These are phyloP conservation scores for Pocillopora verrucosa DNA, from an alignment of 64 coral and sea anemone species.

Conservation along the genomic window DNA sequence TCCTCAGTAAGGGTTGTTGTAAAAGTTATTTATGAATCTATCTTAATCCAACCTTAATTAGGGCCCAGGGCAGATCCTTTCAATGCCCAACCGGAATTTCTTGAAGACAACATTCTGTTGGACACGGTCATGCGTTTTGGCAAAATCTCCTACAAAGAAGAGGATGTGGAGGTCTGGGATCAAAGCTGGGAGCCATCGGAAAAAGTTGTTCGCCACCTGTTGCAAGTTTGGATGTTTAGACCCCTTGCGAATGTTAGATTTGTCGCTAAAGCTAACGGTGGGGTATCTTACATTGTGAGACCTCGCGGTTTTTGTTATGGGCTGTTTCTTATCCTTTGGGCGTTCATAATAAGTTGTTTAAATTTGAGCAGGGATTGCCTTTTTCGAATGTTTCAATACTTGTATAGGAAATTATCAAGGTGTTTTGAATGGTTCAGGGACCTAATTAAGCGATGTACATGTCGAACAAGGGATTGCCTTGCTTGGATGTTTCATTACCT, in stretches of 20 bases:
- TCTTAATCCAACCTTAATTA: no score
- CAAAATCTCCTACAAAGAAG: background rate
- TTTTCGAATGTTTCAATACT: background rate
- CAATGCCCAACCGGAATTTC: background rate
- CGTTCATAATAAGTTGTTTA: no score
- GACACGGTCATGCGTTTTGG: background rate
- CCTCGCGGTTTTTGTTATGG: no score
- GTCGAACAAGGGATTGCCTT: no score
- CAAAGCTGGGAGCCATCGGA: background rate
- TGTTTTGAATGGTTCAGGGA: background rate
- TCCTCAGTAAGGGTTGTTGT: no score
- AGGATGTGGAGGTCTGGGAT: background rate
- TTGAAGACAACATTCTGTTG: background rate
- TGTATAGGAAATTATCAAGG: background rate
- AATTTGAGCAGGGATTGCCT: no score
- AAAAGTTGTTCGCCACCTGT: background rate
- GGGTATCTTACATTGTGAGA: no score
- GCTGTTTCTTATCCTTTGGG: no score
- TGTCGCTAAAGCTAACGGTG: background rate
- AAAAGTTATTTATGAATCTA: no score
- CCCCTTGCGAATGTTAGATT: background rate
- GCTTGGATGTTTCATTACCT: background rate
- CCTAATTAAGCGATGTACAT: no score
- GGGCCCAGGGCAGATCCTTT: no score
- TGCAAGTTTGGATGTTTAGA: background rate